These are phyloP conservation scores for Pheosia tremula DNA, from an alignment of 2,888 invertebrate genomes.

Conservation along the genomic window DNA sequence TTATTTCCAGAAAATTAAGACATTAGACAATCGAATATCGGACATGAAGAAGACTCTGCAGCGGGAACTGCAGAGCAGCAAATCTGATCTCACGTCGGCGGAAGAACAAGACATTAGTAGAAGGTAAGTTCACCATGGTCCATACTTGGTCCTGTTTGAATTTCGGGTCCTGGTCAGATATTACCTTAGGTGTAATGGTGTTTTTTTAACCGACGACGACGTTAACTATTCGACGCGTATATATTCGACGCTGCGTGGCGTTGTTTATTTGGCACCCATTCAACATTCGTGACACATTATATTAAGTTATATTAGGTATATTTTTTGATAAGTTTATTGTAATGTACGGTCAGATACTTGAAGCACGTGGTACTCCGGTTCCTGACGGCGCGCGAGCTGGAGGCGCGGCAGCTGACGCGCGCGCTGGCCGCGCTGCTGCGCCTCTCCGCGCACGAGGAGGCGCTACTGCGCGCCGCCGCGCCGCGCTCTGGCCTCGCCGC, in stretches of 20 bases:
- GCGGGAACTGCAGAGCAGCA: constrained; percentile 90
- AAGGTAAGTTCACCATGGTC: constrained; percentile 57
- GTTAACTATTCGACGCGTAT: no score
- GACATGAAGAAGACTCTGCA: constrained; percentile 97
- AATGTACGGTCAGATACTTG: constrained; percentile 86
- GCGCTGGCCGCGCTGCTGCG: constrained; percentile 94
- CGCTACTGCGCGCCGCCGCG: constrained; percentile 90
- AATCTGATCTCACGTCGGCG: constrained; percentile 84
- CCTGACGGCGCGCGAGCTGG: constrained; percentile 93
- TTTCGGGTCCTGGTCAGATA: no score
- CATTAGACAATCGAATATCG: constrained; percentile 93
- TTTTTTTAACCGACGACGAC: no score
- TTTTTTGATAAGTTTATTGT: background rate
- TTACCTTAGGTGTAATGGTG: no score
- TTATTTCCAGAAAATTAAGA: constrained; percentile 90
- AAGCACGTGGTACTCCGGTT: constrained; percentile 97
- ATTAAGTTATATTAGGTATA: no score
- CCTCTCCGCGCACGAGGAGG: constrained; percentile 94
- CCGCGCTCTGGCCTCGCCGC: constrained; percentile 63
- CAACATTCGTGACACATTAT: no score
- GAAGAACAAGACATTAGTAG: constrained; percentile 87
- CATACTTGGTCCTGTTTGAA: no score
- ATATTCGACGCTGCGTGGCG: no score
- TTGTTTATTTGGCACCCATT: no score
- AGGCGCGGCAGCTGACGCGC: constrained; percentile 95